These are phyloP conservation scores for Nansenia antarctica DNA, from an alignment of 2,113 vertebrate species.

Conservation along the genomic window DNA sequence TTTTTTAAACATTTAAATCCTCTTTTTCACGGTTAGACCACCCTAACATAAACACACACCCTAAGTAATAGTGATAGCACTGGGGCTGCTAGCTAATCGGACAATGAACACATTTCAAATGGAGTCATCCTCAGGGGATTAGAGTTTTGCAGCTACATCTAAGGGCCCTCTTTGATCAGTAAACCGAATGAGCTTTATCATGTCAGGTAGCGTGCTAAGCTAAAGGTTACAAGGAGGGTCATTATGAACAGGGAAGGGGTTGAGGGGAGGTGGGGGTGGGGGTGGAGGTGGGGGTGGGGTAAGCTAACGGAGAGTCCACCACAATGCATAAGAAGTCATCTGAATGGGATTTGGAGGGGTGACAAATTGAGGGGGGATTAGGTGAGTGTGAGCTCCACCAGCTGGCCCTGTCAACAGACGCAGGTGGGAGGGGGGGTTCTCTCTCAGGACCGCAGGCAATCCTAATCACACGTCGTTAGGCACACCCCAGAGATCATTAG, in stretches of 20 bases:
- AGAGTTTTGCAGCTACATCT: too few species aligned
- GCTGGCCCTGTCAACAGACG: slow-evolving; percentile 48
- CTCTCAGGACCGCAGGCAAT: slow-evolving; percentile 2
- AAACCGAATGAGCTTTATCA: background rate
- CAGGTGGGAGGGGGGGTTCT: background rate
- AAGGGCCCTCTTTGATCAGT: background rate
- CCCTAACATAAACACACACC: background rate
- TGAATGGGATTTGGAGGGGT: slow-evolving; percentile 65
- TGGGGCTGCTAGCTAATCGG: background rate
- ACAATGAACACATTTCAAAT: background rate
- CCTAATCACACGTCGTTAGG: background rate
- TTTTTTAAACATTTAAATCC: background rate
- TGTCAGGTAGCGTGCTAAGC: background rate
- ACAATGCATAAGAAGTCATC: slow-evolving; percentile 52
- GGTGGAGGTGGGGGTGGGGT: background rate
- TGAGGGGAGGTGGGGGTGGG: background rate
- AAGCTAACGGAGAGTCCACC: background rate
- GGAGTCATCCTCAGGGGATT: background rate
- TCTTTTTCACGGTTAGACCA: background rate
- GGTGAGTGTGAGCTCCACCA: slow-evolving; percentile 44
- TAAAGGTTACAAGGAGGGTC: background rate
- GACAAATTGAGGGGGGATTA: slow-evolving; percentile 62
- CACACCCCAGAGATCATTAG: background rate
- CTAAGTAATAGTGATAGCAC: background rate
- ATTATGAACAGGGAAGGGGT: background rate